Evolutionary conservation across 2,888 invertebrate species (phyloP).

Genomic region (Conistra vaccinii): DNA sequence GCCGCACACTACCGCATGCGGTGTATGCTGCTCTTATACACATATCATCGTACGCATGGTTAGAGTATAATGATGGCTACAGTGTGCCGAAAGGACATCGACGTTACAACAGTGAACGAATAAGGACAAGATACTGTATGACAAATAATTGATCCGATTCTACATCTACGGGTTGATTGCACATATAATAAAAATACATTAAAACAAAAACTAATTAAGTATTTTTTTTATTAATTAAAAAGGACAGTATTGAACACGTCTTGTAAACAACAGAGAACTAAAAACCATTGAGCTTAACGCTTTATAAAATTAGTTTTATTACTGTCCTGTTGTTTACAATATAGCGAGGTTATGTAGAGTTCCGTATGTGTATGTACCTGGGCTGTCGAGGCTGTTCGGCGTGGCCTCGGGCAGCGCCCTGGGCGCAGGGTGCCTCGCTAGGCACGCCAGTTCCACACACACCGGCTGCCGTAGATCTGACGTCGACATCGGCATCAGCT

Average conservation of each 20-base stretch:
- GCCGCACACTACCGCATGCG: slow-evolving; percentile 78
- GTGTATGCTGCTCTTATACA: slow-evolving; percentile 67
- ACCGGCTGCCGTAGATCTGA: slow-evolving; percentile 96
- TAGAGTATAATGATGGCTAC: slow-evolving; percentile 40
- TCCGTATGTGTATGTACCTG: slow-evolving; percentile 77
- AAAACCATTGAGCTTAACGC: neutral
- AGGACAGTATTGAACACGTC: slow-evolving; percentile 35
- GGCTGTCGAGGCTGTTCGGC: slow-evolving; percentile 89
- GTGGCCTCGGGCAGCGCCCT: slow-evolving; percentile 88
- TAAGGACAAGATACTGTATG: slow-evolving; percentile 42
- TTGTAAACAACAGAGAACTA: slow-evolving; percentile 63
- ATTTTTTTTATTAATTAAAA: slow-evolving; percentile 5
- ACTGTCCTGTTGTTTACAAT: slow-evolving; percentile 18
- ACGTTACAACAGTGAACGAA: slow-evolving; percentile 58
- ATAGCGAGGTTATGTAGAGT: neutral
- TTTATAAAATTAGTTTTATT: slow-evolving; percentile 9
- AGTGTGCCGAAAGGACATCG: slow-evolving; percentile 60
- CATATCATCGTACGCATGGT: slow-evolving; percentile 54
- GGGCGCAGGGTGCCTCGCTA: slow-evolving; percentile 91
- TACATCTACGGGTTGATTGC: slow-evolving; percentile 58
- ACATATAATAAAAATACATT: slow-evolving; percentile 42
- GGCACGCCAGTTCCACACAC: slow-evolving; percentile 94
- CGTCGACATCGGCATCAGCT: slow-evolving; percentile 96
- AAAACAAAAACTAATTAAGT: slow-evolving; percentile 20
- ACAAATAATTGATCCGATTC: slow-evolving; percentile 29